Base-by-base conservation (phyloP, 2,113 vertebrate species). In the Pelecanoides urinatrix region DNA sequence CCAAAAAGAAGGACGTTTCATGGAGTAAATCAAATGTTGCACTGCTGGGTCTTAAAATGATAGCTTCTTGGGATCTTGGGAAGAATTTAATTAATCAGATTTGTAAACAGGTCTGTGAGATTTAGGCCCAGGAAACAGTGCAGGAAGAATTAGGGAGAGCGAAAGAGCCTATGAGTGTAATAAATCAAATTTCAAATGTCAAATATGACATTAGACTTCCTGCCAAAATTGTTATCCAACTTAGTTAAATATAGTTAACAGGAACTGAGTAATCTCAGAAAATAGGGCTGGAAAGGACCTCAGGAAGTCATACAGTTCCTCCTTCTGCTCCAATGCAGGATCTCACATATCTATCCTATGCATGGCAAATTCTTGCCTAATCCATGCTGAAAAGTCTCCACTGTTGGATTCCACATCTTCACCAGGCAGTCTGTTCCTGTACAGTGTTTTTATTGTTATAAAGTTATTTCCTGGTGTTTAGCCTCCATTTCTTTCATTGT, bases 31-130 rank as follows among this genome's bases (percentile, higher is more conserved):
- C 16, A 94, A 81, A 71, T 11, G 14, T 45, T 77, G 20, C 27
- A 25, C 30, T 55, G 4, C 25, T 88, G 55, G 22, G 27, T 80
- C 50, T 85, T 86, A 62, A 91, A 91, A 45, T 22, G 30, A 34
- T 81, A 59, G 17, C 22, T 82, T 32, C 30, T 80, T 87, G 44
- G 38, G 61, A 92, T 88, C 18, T n/a, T 62, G 42, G 2, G 5
- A 86, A 81, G 22, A 75, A 84, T 86, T 86, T 72, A 77, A 88
- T 93, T 88, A 81, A 65, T 86, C 63, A 89, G 13, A 58, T 50
- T 68, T 30, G 42, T 76, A 84, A 72, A 95, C 30, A 95, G 8
- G 38, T 66, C 38, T 84, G 47, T 44, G 40, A 87, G 72, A 62
- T 81, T 87, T 44, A 58, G 67, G 50, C 22, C 26, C 27, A 22